Evolutionary conservation across 2,797 vertebrate species (phyloP), one percentile per base, ranked within the genome.

Genomic region (Onychomys arenicola): DNA sequence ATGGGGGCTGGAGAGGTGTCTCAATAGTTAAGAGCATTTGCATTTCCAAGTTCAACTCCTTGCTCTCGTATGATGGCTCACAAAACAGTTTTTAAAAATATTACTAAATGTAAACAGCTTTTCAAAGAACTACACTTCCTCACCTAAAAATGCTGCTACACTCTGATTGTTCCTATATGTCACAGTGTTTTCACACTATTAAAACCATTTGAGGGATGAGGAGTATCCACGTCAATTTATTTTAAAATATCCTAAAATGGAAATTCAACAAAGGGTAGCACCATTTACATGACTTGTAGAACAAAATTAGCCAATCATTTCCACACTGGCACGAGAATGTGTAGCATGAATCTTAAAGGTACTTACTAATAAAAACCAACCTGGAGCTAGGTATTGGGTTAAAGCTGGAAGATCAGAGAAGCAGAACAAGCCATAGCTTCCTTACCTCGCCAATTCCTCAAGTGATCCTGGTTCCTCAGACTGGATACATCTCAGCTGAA

Each of bases 111-210:
- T 73, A 6, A 21, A 91, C 2, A 73, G 32, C 78, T 82, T 93
- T 89, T 37, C n/a, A 78, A 95, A 90, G 81, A 90, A 89, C 46
- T 78, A 25, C 0, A 88, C 23, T 93, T 91, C 23, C 71, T 93
- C 29, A 40, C 16, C 12, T 87, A 61, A 71, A 90, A 93, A 92
- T 85, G 46, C 4, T 85, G n/a, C 6, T 52, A 69, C 37, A 23
- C 6, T 89, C 27, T 71, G n/a, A 84, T 88, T 23, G 1, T 84
- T 93, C 90, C 23, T 84, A 13, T 34, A 12, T 84, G 43, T 88
- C 59, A 86, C 57, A 94, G 59, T 69, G 40, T 67, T 77, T 92
- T 92, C 16, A 67, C 10, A 63, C 32, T 57, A 89, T 55, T 91
- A 57, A 94, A 91, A 55, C 59, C 34, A 57, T 40, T 9, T 27